Evolutionary conservation across 2,113 vertebrate species (phyloP).

Genomic region (Azemiops feae): DNA sequence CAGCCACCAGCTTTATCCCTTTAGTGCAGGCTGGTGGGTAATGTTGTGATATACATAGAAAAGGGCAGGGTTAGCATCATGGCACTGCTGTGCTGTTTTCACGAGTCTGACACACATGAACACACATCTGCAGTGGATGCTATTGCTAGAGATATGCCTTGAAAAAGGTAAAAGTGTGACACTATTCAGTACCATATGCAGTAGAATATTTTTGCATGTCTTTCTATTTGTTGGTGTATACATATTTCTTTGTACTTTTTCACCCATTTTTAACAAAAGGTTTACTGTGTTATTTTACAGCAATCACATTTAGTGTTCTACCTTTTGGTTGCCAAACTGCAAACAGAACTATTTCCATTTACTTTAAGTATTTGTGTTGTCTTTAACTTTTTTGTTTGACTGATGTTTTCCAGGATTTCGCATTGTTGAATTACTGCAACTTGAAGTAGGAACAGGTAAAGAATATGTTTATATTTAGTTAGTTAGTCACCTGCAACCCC

Average conservation of each 20-base stretch:
- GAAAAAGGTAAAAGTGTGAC: neutral
- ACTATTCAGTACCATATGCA: neutral
- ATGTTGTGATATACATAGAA: too few relatives aligned
- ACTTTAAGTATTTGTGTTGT: constrained; percentile 3
- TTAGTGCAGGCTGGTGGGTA: too few relatives aligned
- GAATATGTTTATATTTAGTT: neutral
- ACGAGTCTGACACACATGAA: too few relatives aligned
- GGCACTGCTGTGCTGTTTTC: too few relatives aligned
- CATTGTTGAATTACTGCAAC: neutral
- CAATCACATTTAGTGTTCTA: neutral
- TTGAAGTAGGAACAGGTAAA: neutral
- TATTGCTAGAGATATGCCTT: neutral
- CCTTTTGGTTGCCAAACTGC: constrained; percentile 4
- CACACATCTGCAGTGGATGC: neutral
- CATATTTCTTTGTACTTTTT: neutral
- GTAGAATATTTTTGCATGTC: neutral
- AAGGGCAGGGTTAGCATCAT: too few relatives aligned
- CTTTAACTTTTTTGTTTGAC: constrained; percentile 1
- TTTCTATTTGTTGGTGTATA: neutral
- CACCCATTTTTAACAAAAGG: neutral
- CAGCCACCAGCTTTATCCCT: too few relatives aligned
- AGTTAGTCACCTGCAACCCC: neutral
- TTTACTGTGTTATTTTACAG: neutral
- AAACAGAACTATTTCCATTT: constrained; percentile 19
- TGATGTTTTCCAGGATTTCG: neutral